Base-by-base conservation (phyloP, 2,888 invertebrate genomes). In the Leptopilina myrica region DNA sequence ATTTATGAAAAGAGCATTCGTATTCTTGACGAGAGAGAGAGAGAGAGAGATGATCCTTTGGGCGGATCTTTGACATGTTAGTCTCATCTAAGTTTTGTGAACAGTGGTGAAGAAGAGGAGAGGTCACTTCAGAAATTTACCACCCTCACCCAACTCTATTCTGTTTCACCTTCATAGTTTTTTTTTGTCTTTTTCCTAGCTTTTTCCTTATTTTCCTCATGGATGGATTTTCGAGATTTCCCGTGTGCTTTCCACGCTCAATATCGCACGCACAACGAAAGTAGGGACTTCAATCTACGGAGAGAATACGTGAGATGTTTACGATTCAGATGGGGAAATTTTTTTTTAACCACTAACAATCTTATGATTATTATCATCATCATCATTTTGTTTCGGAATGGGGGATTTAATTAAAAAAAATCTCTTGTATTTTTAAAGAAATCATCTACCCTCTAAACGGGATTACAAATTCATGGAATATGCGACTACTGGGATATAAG, bases 181-280 rank as follows among this genome's bases (percentile, higher is more conserved):
- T 78, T 43, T 43, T 8, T 43, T 43, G 43, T 7, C 20, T 20
- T 33, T 33, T 3, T 33, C 33, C 76, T 26, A 67, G 49, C 69
- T 75, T 69, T 53, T 26, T 64, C 53, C 59, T 43, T 73, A 64
- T 76, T 49, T n/a, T 12, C 40, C 67, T 40, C 77, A 77, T 81
- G 78, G 81, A 66, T 69, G 73, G 79, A 85, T 82, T 84, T 81
- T 77, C 84, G 85, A 89, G 87, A 88, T 89, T 89, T 89, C 88
- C 89, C 73, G 53, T 77, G 81, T 69, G 73, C 33, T 33, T 56
- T 56, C 14, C 43, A 73, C 73, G 73, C 53, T 33, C n/a, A 11
- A 33, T 56, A 73, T 73, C 56, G 53, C 56, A 73, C 73, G 56
- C 73, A 73, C 56, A 56, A 33, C 49, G 33, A 73, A 33, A 73